phyloP scores from a whole-genome alignment of 92 coral and sea anemone species.

The Parazoanthus swiftii region DNA sequence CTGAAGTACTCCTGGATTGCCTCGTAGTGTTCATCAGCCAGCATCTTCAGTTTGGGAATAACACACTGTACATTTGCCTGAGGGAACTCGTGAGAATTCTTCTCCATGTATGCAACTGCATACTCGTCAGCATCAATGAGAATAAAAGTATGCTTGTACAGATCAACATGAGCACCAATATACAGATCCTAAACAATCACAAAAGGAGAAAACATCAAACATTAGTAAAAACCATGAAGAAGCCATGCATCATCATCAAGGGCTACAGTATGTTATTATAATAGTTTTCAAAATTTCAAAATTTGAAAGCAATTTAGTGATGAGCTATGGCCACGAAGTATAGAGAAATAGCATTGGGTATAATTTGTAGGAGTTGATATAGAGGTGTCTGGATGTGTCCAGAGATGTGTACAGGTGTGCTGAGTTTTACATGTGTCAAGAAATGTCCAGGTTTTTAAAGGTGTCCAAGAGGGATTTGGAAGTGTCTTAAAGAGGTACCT shows the following conservation, averaged over 20 bases:
- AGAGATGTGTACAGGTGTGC: no score
- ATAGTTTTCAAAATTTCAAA: background rate
- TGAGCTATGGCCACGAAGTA: background rate
- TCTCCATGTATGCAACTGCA: slow-evolving; percentile 95
- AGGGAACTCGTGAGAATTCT: slow-evolving; percentile 75
- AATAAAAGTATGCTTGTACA: slow-evolving; percentile 84
- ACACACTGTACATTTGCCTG: slow-evolving; percentile 86
- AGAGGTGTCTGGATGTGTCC: no score
- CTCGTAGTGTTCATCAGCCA: slow-evolving; percentile 83
- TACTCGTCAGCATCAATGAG: slow-evolving; percentile 97
- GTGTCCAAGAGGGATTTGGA: background rate
- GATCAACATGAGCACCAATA: slow-evolving; percentile 86
- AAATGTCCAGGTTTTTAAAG: background rate
- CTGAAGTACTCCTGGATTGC: slow-evolving; percentile 71
- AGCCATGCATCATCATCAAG: background rate
- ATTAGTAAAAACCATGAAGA: background rate
- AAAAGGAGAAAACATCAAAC: background rate
- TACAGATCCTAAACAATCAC: slow-evolving; percentile 70
- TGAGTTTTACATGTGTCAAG: no score
- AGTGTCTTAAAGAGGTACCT: no score
- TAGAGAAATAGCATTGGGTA: no score
- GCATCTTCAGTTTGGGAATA: slow-evolving; percentile 79
- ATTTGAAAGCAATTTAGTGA: background rate
- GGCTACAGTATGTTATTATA: background rate
- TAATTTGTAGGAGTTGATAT: no score